A percentile compares a stretch with the other conserved stretches of the same genome.
Conservation (phyloP, 2,888 invertebrate genomes). For the Drosophila setosimentum region DNA sequence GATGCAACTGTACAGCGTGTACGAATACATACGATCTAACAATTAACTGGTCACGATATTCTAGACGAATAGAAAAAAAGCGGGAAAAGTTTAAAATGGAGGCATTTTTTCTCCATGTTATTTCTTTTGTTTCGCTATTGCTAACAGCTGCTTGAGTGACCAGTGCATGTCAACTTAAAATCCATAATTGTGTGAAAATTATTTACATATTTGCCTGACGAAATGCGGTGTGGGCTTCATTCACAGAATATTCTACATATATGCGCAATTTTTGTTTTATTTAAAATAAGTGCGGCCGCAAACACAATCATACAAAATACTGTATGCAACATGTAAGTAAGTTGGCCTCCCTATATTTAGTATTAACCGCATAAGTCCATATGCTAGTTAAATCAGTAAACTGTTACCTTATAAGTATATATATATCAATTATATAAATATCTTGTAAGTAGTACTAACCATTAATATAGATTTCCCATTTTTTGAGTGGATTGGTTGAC, state of each 20-base stretch:
- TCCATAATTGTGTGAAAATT: conserved; percentile 17
- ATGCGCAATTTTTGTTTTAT: not conserved
- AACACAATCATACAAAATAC: not conserved
- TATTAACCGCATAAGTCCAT: not conserved
- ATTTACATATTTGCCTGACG: conserved; percentile 43
- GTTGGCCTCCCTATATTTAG: not conserved
- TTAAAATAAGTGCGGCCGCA: conserved; percentile 3
- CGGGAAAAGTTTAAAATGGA: conserved; percentile 40
- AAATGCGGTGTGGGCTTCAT: not conserved
- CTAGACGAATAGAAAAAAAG: conserved; percentile 26
- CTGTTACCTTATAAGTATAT: not conserved
- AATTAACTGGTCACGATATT: conserved; percentile 1
- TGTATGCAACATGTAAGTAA: not conserved
- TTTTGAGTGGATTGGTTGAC: not conserved
- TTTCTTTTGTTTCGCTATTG: conserved; percentile 20
- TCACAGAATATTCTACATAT: no score
- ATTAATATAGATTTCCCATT: not conserved
- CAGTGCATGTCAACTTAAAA: not conserved
- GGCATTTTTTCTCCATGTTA: conserved; percentile 18
- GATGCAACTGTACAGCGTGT: conserved; percentile 14
- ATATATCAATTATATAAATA: not conserved
- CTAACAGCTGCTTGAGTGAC: conserved; percentile 37
- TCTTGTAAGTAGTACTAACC: not conserved
- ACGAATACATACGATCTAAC: conserved; percentile 9
- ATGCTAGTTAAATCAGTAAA: not conserved